These are phyloP conservation scores for Buphagus erythrorhynchus DNA, from an alignment of 2,797 vertebrate genomes.

Conservation along the genomic window DNA sequence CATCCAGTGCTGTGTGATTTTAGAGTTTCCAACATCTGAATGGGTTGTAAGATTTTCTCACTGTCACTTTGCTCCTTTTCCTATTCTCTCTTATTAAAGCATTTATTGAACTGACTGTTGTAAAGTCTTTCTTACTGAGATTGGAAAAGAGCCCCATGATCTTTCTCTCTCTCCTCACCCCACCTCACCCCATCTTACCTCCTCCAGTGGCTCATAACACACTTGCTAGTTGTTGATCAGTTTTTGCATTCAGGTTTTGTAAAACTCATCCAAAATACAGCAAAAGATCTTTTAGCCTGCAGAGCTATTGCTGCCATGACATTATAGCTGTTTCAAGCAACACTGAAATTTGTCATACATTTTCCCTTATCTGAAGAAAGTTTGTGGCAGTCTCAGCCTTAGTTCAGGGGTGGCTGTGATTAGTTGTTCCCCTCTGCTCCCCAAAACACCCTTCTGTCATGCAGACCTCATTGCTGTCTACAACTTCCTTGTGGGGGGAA, in stretches of 20 bases:
- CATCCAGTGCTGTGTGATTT: neutral
- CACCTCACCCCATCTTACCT: neutral
- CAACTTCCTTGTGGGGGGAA: fast-evolving
- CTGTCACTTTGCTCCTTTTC: neutral
- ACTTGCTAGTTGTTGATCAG: too few species aligned
- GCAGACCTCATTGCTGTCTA: neutral
- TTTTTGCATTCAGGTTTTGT: neutral
- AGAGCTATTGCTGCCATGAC: neutral
- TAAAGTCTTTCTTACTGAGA: neutral
- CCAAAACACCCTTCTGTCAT: fast-evolving
- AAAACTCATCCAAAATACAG: neutral
- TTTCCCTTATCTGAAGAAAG: neutral
- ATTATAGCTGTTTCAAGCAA: neutral
- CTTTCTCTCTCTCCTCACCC: neutral
- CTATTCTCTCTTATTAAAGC: neutral
- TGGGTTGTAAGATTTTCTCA: neutral
- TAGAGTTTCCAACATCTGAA: neutral
- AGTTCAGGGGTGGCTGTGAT: neutral
- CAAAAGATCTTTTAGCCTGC: neutral
- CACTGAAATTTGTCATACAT: neutral
- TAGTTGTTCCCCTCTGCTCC: neutral
- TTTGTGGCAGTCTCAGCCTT: neutral
- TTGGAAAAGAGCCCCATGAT: fast-evolving
- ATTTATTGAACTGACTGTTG: neutral
- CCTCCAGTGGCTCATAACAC: neutral